Conservation (phyloP, 2,113 vertebrate genomes). For the Myocastor coypus region DNA sequence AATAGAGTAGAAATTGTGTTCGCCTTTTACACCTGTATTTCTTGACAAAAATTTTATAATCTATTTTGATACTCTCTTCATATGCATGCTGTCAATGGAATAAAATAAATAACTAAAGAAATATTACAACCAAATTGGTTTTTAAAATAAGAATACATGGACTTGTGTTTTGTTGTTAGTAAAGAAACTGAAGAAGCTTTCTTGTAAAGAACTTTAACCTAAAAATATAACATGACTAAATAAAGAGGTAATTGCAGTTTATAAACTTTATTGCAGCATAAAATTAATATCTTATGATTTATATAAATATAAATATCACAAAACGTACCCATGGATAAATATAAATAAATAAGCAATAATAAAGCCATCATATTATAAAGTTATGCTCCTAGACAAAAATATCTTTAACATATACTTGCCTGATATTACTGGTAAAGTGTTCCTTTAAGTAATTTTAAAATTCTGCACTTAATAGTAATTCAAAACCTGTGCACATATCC, state of each 20-base stretch:
- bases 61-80: not conserved
- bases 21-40: not conserved
- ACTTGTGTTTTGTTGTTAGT: not conserved
- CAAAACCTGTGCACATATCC: not conserved
- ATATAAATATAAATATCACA: not conserved
- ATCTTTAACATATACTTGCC: not conserved
- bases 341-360: not conserved
- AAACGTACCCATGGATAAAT: not conserved
- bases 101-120: not conserved
- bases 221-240: not conserved
- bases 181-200: not conserved
- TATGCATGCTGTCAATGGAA: not conserved
- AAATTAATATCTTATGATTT: not conserved
- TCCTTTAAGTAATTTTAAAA: not conserved
- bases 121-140: not conserved
- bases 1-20: not conserved
- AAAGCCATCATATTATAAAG: not conserved
- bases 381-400: not conserved
- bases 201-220: not conserved
- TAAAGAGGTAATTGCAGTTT: not conserved
- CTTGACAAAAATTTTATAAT: not conserved
- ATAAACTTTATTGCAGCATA: not conserved
- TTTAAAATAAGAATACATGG: not conserved
- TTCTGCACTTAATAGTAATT: not conserved
- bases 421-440: not conserved